phyloP scores from a whole-genome alignment of 2,888 invertebrate species.

The Watsonalla cultraria region DNA sequence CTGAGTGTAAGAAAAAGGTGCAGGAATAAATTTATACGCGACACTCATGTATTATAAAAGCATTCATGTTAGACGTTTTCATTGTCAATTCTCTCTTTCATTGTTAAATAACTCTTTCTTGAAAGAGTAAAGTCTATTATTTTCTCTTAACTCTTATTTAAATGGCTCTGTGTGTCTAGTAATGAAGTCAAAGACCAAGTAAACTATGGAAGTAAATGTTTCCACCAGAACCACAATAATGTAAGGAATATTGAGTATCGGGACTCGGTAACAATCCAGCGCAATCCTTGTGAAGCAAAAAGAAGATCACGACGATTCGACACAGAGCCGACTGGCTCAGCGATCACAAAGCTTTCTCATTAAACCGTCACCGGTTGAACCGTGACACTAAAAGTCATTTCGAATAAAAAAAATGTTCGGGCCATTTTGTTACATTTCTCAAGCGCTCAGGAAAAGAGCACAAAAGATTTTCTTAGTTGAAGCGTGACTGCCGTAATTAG shows the following conservation, averaged over 20 bases:
- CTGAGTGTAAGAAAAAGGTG: neutral
- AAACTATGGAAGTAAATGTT: no score
- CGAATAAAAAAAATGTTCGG: constrained; percentile 58
- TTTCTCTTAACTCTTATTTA: no score
- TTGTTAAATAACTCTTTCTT: no score
- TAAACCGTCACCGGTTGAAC: constrained; percentile 68
- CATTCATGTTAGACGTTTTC: no score
- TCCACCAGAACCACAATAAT: neutral
- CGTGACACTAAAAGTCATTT: constrained; percentile 74
- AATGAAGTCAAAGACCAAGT: no score
- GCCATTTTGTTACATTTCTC: constrained; percentile 71
- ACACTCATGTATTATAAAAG: neutral
- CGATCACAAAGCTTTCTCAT: constrained; percentile 75
- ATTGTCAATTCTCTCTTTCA: no score
- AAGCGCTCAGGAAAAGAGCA: constrained; percentile 69
- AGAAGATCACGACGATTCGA: constrained; percentile 64
- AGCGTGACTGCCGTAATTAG: constrained; percentile 76
- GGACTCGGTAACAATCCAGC: constrained; percentile 24
- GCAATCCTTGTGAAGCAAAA: constrained; percentile 58
- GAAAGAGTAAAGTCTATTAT: no score
- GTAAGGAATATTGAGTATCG: constrained; percentile 15
- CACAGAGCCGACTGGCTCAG: constrained; percentile 65
- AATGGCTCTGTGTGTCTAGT: no score
- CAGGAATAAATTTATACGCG: neutral
- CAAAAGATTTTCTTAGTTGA: constrained; percentile 74